Base-by-base conservation (phyloP, 1,140 invertebrate genomes). In the Bombus haemorrhoidalis region DNA sequence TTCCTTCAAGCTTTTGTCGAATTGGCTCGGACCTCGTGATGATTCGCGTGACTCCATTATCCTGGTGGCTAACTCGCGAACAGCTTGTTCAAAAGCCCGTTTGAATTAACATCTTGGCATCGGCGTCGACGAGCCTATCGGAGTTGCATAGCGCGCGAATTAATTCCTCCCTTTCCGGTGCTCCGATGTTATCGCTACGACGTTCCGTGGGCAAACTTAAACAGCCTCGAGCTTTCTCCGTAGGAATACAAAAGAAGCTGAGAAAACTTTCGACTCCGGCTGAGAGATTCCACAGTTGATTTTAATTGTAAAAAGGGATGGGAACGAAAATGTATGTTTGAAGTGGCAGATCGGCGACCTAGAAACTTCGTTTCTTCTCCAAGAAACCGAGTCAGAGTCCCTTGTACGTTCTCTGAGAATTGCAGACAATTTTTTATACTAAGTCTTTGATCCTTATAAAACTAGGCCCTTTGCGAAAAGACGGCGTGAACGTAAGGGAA, bases 241-340 rank as follows among this genome's bases (percentile, higher is more conserved):
- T 15, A 2, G 37, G 28, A 41, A 25, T 12, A 41, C 57, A 41
- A 64, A 77, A 62, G 75, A 62, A 64, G 12, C 15, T 32, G n/a
- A 18, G 8, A 32, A 22, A 77, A 41, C 37, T 53, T n/a, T 22
- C 13, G 64, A 66, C 15, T 9, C 1, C 6, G 28, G 8, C 13
- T 9, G 22, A 10, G 32, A 74, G n/a, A n/a, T 12, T 41, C 25
- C 13, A 22, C 15, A 41, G 57, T 77, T 43, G 75, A 64, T 62
- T 77, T 64, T 77, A 77, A 77, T 77, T 64, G 75, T n/a, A 64
- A 64, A 53, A 77, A 41, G 37, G 62, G 15, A n/a, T 39, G n/a
- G 15, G 9, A 25, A 41, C 12, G 53, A 12, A 39, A 28, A 39
- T 13, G 53, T 28, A 57, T 39, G 57, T 77, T 62, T n/a, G 34